Conservation (phyloP, 2,113 vertebrate genomes). For the Scalopus aquaticus region DNA sequence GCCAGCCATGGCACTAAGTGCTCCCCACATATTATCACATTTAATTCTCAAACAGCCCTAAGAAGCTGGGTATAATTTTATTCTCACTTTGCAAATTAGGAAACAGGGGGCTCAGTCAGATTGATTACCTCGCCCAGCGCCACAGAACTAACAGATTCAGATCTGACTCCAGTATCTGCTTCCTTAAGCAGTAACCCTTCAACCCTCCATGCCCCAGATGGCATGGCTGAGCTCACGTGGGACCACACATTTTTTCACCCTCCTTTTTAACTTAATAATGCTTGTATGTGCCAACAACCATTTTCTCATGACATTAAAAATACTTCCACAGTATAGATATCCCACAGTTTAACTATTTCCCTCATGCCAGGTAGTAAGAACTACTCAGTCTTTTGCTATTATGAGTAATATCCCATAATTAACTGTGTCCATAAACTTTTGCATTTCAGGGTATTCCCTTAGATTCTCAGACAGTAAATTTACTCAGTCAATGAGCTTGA, state of each 20-base stretch:
- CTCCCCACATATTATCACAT: not conserved
- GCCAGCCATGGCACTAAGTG: not conserved
- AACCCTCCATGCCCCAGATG: accelerated
- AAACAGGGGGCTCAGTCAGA: not conserved
- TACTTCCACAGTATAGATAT: not conserved
- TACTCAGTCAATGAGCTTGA: not conserved
- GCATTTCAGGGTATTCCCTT: not conserved
- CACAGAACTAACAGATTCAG: not conserved
- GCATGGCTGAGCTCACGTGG: accelerated
- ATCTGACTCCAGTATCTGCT: not conserved
- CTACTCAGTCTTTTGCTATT: not conserved
- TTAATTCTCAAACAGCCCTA: not conserved
- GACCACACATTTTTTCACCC: not conserved
- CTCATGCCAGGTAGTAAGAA: not conserved
- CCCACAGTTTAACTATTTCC: not conserved
- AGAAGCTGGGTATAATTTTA: conserved; percentile 23
- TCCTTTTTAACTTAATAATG: not conserved
- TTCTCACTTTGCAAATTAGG: conserved; percentile 43
- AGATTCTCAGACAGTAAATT: not conserved
- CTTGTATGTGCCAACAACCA: not conserved
- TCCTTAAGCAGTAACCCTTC: not conserved
- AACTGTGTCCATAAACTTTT: not conserved
- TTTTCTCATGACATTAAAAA: not conserved
- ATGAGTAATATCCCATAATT: not conserved
- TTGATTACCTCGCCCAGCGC: not conserved